Evolutionary conservation across 2,888 invertebrate species (phyloP).

Genomic region (Flexamia atlantica): DNA sequence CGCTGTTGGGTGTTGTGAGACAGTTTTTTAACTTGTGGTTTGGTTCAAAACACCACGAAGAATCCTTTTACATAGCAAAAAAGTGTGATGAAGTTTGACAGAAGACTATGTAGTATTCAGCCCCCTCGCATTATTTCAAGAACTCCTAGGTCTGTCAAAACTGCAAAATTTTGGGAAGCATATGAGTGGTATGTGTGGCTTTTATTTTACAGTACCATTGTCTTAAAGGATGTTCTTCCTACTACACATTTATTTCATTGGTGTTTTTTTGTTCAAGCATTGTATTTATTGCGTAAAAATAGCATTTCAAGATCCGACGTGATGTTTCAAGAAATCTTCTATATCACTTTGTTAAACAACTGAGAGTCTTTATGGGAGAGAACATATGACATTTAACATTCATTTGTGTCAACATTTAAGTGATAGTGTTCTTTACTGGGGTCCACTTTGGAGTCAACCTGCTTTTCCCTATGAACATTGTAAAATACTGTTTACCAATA

Average conservation of each 20-base stretch:
- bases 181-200: conserved; percentile 10
- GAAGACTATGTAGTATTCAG: neutral
- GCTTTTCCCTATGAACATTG: neutral
- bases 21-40: neutral
- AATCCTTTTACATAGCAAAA: neutral
- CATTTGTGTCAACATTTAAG: neutral
- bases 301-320: neutral
- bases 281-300: neutral
- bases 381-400: neutral
- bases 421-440: neutral
- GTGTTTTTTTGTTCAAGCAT: neutral
- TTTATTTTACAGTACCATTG: neutral
- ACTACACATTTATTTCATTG: neutral
- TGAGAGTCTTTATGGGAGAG: neutral
- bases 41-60: neutral
- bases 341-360: neutral
- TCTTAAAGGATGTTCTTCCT: neutral
- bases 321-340: neutral
- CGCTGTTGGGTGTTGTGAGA: neutral
- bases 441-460: neutral
- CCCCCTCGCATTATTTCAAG: neutral
- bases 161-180: conserved; percentile 1
- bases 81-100: neutral
- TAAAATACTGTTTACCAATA: neutral
- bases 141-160: neutral